These are phyloP conservation scores for Lepidostoma basale DNA, from an alignment of 1,140 invertebrate genomes.

Conservation along the genomic window DNA sequence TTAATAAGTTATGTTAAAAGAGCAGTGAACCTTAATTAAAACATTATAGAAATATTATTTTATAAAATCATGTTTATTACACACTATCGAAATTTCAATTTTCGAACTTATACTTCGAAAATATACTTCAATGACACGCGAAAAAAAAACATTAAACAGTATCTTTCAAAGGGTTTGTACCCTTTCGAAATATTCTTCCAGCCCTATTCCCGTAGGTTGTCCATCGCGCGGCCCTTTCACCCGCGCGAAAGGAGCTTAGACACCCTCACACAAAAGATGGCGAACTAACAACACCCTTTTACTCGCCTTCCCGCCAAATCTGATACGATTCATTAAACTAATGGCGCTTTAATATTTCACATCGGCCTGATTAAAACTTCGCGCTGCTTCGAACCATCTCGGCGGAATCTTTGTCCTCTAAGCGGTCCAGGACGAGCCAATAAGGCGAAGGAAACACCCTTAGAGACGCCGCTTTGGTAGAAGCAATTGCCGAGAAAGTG, in stretches of 20 bases:
- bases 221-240: slow-evolving; percentile 5
- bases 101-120: too few species aligned
- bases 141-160: too few species aligned
- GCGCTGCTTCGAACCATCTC: slow-evolving; percentile 34
- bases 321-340: slow-evolving; percentile 63
- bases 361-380: slow-evolving; percentile 56
- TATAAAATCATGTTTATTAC: too few species aligned
- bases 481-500: slow-evolving; percentile 10
- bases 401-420: slow-evolving; percentile 30
- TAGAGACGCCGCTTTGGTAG: slow-evolving; percentile 6
- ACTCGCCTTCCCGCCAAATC: slow-evolving; percentile 50
- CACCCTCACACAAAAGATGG: slow-evolving; percentile 49
- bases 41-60: too few species aligned
- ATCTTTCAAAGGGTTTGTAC: too few species aligned
- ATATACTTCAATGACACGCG: too few species aligned
- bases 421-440: slow-evolving; percentile 41
- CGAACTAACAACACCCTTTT: slow-evolving; percentile 49
- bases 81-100: too few species aligned
- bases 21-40: too few species aligned
- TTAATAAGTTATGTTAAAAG: too few species aligned
- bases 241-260: slow-evolving; percentile 28
- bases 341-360: slow-evolving; percentile 61
- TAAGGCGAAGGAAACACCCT: slow-evolving; percentile 54
- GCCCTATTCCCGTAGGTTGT: neutral
- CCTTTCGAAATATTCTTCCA: neutral